Conservation (phyloP, 2,113 vertebrate genomes). For the Emydura subglobosa region DNA sequence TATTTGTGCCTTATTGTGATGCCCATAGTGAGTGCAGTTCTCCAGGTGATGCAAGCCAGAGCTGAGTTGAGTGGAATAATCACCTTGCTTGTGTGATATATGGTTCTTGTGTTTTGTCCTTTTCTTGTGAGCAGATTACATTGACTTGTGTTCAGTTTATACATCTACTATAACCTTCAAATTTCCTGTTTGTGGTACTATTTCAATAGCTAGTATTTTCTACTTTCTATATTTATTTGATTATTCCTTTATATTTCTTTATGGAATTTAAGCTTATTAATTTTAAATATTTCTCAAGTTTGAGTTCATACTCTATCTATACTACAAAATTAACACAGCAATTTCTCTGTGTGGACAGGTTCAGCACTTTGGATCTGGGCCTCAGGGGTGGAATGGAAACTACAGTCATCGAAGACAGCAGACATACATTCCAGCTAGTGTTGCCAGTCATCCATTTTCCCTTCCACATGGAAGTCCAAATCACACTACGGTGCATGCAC, state of each 20-base stretch:
- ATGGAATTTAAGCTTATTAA: slow-evolving; percentile 58
- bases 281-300: slow-evolving; percentile 62
- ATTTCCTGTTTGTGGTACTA: slow-evolving; percentile 54
- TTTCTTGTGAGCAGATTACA: slow-evolving; percentile 52
- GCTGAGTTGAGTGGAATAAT: slow-evolving; percentile 75
- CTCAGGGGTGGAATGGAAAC: slow-evolving; percentile 96
- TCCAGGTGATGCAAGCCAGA: slow-evolving; percentile 75
- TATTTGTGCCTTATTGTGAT: slow-evolving; percentile 75
- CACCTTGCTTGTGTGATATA: slow-evolving; percentile 74
- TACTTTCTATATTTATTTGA: slow-evolving; percentile 16
- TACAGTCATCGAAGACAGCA: slow-evolving; percentile 91
- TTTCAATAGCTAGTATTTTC: not conserved
- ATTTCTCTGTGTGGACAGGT: slow-evolving; percentile 80
- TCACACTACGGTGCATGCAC: slow-evolving; percentile 86
- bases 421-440: slow-evolving; percentile 89
- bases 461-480: slow-evolving; percentile 93
- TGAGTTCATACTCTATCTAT: not conserved
- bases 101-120: slow-evolving; percentile 45
- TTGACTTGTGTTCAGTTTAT: slow-evolving; percentile 50
- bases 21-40: slow-evolving; percentile 74
- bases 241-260: not conserved
- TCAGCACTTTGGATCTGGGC: slow-evolving; percentile 91
- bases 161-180: slow-evolving; percentile 52
- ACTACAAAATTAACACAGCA: not conserved
- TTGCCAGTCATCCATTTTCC: slow-evolving; percentile 90